Evolutionary conservation across 1,140 invertebrate species (phyloP).

Genomic region (Drosophila arawakana): DNA sequence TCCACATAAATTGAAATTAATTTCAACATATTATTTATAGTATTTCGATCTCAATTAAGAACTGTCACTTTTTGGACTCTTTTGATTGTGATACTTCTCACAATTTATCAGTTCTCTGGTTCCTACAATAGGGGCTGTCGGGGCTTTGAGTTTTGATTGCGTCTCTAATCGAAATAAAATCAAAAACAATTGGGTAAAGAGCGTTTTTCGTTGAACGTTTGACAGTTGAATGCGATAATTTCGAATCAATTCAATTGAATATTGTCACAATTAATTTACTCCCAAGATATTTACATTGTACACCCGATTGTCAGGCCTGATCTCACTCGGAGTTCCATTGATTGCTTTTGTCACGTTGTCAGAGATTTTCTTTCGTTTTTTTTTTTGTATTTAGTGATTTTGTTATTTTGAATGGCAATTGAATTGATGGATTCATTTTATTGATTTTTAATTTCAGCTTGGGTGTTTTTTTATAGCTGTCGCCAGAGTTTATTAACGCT

Average conservation of each 20-base stretch:
- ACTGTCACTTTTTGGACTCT: not conserved
- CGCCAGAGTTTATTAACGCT: constrained; percentile 54
- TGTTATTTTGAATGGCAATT: constrained; percentile 24
- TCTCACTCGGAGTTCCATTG: constrained; percentile 10
- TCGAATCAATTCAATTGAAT: constrained; percentile 82
- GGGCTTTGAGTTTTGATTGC: not conserved
- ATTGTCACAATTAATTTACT: constrained; percentile 83
- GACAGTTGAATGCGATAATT: constrained; percentile 81
- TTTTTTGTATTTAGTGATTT: not conserved
- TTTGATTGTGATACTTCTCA: not conserved
- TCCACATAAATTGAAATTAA: not conserved
- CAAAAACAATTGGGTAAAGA: constrained; percentile 58
- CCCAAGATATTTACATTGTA: constrained; percentile 56
- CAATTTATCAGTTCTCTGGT: not conserved
- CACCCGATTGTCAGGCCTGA: constrained; percentile 18
- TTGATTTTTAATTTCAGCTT: constrained; percentile 77
- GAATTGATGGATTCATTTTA: constrained; percentile 60
- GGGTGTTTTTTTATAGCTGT: constrained; percentile 64
- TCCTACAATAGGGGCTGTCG: not conserved
- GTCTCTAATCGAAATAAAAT: constrained; percentile 10
- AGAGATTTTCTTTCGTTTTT: constrained; percentile 25
- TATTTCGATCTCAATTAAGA: not conserved
- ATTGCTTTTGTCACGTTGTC: constrained; percentile 39
- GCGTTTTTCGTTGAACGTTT: constrained; percentile 43
- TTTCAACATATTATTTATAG: not conserved